A percentile compares a stretch with the other conserved stretches of the same genome.
phyloP scores from a whole-genome alignment of 2,113 vertebrate genomes.

The Dicentrarchus labrax region DNA sequence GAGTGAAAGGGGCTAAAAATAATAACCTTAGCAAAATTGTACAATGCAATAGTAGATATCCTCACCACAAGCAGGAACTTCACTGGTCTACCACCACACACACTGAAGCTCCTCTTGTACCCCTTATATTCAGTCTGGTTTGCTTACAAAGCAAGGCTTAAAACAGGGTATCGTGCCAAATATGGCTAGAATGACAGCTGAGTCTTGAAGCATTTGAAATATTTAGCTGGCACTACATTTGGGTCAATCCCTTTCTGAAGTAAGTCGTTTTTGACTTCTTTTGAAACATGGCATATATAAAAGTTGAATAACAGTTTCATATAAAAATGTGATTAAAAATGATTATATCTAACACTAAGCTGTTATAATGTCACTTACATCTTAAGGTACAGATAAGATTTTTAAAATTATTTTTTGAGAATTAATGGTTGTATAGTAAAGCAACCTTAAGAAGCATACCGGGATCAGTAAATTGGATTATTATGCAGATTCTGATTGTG shows the following conservation, averaged over 20 bases:
- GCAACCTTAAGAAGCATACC: too few species aligned
- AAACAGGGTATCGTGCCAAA: slow-evolving; percentile 31
- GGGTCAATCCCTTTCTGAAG: not conserved
- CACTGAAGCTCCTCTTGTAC: not conserved
- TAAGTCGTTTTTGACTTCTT: not conserved
- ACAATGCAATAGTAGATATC: not conserved
- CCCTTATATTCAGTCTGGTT: slow-evolving; percentile 57
- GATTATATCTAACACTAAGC: not conserved
- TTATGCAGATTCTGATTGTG: not conserved
- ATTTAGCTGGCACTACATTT: slow-evolving; percentile 28
- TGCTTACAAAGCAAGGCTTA: slow-evolving; percentile 60
- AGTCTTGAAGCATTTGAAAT: slow-evolving; percentile 15
- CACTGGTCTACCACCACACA: slow-evolving; percentile 53
- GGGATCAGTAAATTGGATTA: too few species aligned
- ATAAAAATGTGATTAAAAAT: not conserved
- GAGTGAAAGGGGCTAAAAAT: too few species aligned
- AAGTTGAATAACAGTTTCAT: not conserved
- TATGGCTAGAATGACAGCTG: slow-evolving; percentile 42
- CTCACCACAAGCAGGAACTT: slow-evolving; percentile 63
- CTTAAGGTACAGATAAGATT: not conserved
- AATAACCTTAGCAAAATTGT: too few species aligned
- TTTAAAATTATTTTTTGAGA: too few species aligned
- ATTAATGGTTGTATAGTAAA: too few species aligned
- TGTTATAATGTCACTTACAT: not conserved
- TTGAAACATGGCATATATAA: not conserved